phyloP scores from a whole-genome alignment of 2,888 invertebrate species.

The Syritta pipiens region DNA sequence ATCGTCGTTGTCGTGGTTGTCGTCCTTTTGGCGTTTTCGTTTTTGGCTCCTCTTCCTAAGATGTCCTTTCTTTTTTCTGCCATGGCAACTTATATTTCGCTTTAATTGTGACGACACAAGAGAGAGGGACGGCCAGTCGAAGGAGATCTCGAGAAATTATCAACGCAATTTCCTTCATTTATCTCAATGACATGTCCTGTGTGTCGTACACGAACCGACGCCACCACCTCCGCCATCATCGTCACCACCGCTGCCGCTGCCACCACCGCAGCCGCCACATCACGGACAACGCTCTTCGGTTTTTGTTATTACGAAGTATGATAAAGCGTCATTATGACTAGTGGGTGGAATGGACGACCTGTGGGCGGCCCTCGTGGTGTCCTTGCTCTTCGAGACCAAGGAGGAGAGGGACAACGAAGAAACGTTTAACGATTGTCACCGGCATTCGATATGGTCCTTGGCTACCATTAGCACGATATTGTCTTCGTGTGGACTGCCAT shows the following conservation, averaged over 20 bases:
- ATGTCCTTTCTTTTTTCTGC: conserved; percentile 9
- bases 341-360: conserved; percentile 11
- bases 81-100: conserved; percentile 38
- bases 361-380: conserved; percentile 20
- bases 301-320: conserved; percentile 56
- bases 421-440: conserved; percentile 66
- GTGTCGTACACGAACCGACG: conserved; percentile 34
- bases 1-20: conserved; percentile 8
- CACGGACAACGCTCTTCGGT: conserved; percentile 30
- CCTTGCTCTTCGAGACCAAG: conserved; percentile 1
- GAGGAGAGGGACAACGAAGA: conserved; percentile 12
- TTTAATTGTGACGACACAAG: conserved; percentile 45
- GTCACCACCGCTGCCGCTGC: conserved; percentile 6
- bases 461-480: conserved; percentile 68
- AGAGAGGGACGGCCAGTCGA: conserved; percentile 18
- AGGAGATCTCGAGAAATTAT: conserved; percentile 61
- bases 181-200: conserved; percentile 58
- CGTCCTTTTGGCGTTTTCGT: conserved; percentile 5
- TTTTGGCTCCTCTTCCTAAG: background rate
- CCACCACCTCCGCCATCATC: conserved; percentile 18
- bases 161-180: conserved; percentile 67
- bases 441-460: conserved; percentile 67
- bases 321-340: conserved; percentile 59
- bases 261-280: background rate
- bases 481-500: conserved; percentile 59